Evolutionary conservation across 2,797 vertebrate species (phyloP).

Genomic region (Notolepis coatsorum): DNA sequence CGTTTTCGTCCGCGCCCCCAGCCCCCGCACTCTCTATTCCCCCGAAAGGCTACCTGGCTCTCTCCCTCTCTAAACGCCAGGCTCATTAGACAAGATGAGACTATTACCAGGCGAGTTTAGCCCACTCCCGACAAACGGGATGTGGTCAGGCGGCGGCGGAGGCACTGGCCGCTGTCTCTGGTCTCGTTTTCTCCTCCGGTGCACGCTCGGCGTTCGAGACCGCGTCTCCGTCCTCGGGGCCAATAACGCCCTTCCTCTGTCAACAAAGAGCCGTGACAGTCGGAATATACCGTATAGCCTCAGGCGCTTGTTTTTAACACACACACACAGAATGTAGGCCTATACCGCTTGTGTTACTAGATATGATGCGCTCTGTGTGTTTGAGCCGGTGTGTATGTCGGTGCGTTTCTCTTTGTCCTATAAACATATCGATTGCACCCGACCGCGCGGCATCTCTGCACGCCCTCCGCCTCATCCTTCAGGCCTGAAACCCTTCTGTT

Average conservation of each 20-base stretch:
- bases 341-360: conserved; percentile 26
- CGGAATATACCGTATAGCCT: conserved; percentile 57
- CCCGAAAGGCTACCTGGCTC: conserved; percentile 56
- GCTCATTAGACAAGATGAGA: conserved; percentile 76
- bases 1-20: conserved; percentile 67
- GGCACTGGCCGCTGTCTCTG: conserved; percentile 55
- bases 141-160: conserved; percentile 65
- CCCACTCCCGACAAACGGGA: conserved; percentile 65
- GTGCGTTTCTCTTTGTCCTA: not conserved
- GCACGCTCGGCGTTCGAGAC: conserved; percentile 44
- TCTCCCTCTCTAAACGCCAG: too few species aligned
- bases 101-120: conserved; percentile 67
- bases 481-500: too few species aligned
- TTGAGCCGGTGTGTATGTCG: not conserved
- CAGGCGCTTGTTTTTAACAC: not conserved
- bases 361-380: conserved; percentile 14
- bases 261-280: conserved; percentile 58
- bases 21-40: conserved; percentile 57
- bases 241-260: conserved; percentile 47
- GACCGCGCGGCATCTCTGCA: not conserved
- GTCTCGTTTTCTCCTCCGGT: conserved; percentile 55
- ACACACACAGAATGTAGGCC: too few species aligned
- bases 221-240: conserved; percentile 28
- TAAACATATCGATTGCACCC: not conserved
- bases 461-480: not conserved